Evolutionary conservation across 1,140 invertebrate species (phyloP), one percentile per base, ranked within the genome.

Genomic region (Eurosta solidaginis): DNA sequence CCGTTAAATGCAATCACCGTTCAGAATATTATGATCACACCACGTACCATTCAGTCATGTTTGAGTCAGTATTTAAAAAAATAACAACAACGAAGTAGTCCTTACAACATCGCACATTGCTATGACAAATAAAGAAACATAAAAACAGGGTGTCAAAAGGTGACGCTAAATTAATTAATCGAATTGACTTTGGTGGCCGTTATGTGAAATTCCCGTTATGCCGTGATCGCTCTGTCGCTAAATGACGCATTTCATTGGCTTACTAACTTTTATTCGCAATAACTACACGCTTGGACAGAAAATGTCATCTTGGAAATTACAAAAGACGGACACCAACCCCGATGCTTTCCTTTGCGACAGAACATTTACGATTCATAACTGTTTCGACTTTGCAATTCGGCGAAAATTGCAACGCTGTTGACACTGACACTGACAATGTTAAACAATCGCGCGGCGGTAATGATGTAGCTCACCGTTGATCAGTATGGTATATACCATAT

Each of bases 141-240:
- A 68, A n/a, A n/a, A n/a, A 36, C n/a, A 20, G 59, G n/a, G 59
- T 36, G 59, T 68, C 33, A 68, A 68, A 40, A 68, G 59, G 27
- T n/a, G 59, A 20, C 36, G 33, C 27, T 68, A 33, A 68, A 68
- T 68, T 68, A 68, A 68, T 68, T 68, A 68, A 68, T 68, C 59
- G 59, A 68, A 68, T 68, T 68, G 59, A 42, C 59, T 40, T 68
- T 33, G 29, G 59, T 68, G 29, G 59, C 17, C 59, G 36, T 68
- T 42, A 42, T 20, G 59, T 40, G 33, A 68, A 68, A 40, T 68
- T 68, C 59, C 59, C 33, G 59, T n/a, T 68, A 68, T 68, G 33
- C 12, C 59, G 40, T 17, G 54, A 63, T 63, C 54, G 54, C 12
- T n/a, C n/a, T 63, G 54, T 29, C 12, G 29, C 17, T 20, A 68